Conservation (phyloP, 2,888 invertebrate genomes). For the Trachelus tabidus region DNA sequence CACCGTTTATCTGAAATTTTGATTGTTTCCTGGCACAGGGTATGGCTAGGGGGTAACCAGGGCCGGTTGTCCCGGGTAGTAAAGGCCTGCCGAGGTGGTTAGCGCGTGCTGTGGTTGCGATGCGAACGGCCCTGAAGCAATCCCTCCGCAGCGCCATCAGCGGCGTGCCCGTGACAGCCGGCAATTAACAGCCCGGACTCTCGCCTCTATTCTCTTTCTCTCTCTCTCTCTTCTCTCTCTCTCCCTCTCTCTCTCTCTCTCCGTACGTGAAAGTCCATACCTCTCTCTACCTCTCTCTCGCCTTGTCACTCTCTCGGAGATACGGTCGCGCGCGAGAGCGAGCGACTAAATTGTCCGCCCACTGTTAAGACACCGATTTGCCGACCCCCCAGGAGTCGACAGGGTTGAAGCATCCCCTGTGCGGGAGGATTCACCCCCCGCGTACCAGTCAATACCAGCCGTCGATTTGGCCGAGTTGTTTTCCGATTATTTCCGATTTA, state of each 20-base stretch:
- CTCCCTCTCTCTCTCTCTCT: conserved; percentile 7
- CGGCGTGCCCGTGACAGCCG: conserved; percentile 63
- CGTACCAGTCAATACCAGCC: conserved; percentile 53
- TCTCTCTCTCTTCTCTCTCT: conserved; percentile 9
- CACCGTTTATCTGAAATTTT: not conserved
- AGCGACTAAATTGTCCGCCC: conserved; percentile 60
- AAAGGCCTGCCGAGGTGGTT: not conserved
- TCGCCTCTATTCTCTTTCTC: conserved; percentile 43
- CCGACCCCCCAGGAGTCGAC: conserved; percentile 15
- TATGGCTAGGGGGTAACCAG: too few species aligned
- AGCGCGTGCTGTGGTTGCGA: conserved; percentile 7
- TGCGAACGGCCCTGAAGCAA: conserved; percentile 21
- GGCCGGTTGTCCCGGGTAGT: too few species aligned
- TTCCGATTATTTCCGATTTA: conserved; percentile 56
- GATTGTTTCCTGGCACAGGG: conserved; percentile 28
- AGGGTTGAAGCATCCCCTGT: conserved; percentile 28
- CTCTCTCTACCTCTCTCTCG: not conserved
- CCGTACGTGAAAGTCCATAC: not conserved
- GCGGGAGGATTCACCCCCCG: conserved; percentile 25
- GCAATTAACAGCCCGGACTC: conserved; percentile 64
- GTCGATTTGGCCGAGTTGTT: conserved; percentile 46
- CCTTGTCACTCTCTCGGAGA: not conserved
- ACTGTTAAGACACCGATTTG: conserved; percentile 61
- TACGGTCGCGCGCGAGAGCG: conserved; percentile 4
- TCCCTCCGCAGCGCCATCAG: conserved; percentile 41